Conservation (phyloP, 2,797 vertebrate genomes). For the Allochrocebus solatus region DNA sequence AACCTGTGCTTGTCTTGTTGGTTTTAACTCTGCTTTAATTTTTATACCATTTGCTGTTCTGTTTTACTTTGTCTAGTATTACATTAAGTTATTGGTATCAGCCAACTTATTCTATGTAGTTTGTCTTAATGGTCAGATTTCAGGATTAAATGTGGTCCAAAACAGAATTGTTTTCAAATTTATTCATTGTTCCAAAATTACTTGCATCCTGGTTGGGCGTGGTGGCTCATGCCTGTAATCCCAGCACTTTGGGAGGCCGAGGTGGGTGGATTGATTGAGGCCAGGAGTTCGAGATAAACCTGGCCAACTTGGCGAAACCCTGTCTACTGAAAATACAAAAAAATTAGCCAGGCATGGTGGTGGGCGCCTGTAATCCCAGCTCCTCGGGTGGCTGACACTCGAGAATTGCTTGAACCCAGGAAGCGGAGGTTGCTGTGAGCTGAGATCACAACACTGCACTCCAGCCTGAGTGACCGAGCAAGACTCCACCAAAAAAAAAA, state of each 20-base stretch:
- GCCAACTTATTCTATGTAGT: neutral
- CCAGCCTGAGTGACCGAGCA: neutral
- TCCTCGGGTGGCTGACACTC: neutral
- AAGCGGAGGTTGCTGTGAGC: neutral
- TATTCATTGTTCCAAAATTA: neutral
- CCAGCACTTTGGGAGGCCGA: neutral
- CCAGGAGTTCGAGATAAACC: neutral
- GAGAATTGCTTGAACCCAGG: neutral
- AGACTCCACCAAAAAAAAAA: neutral
- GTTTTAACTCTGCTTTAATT: constrained; percentile 38
- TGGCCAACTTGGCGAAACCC: neutral
- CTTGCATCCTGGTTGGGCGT: neutral
- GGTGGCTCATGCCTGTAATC: neutral
- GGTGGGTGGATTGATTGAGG: neutral
- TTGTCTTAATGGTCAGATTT: constrained; percentile 46
- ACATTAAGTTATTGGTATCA: neutral
- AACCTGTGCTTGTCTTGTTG: neutral
- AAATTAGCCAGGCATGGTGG: neutral
- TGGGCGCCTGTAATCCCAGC: neutral
- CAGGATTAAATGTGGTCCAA: constrained; percentile 31
- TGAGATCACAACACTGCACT: neutral
- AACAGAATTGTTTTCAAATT: neutral
- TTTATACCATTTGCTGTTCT: constrained; percentile 16
- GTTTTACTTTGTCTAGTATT: constrained; percentile 17
- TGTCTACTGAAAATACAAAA: neutral